phyloP scores from a whole-genome alignment of 2,113 vertebrate species.

The Gila orcuttii region DNA sequence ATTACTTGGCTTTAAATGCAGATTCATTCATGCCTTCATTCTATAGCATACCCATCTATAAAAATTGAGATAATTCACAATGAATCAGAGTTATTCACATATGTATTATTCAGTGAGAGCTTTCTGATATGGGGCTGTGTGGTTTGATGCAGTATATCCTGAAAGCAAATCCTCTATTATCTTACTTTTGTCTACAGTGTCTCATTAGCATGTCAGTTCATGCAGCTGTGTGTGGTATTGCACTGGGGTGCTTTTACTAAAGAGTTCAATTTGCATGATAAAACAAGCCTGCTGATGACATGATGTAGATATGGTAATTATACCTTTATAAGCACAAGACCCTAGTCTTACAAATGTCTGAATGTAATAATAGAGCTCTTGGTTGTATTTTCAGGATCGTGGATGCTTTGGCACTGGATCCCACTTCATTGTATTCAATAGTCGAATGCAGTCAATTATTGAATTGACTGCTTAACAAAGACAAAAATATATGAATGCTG shows the following conservation, averaged over 20 bases:
- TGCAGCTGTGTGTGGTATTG: slow-evolving; percentile 52
- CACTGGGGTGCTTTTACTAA: slow-evolving; percentile 45
- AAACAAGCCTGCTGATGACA: slow-evolving; percentile 44
- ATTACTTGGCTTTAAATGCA: slow-evolving; percentile 53
- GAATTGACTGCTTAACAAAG: background rate
- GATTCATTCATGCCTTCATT: slow-evolving; percentile 51
- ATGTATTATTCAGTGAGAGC: slow-evolving; percentile 42
- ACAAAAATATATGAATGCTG: background rate
- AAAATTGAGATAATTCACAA: slow-evolving; percentile 51
- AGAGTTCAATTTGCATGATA: slow-evolving; percentile 54
- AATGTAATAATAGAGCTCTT: slow-evolving; percentile 37
- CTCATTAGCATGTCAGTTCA: slow-evolving; percentile 54
- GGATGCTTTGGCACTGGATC: slow-evolving; percentile 20
- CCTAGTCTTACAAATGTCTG: slow-evolving; percentile 28
- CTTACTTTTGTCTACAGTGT: slow-evolving; percentile 43
- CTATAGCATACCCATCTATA: slow-evolving; percentile 43
- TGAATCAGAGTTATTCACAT: slow-evolving; percentile 53
- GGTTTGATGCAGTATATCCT: slow-evolving; percentile 42
- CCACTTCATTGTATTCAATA: background rate
- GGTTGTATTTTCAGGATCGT: background rate
- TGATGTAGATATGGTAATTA: slow-evolving; percentile 52
- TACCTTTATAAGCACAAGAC: slow-evolving; percentile 51
- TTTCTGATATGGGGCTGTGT: slow-evolving; percentile 15
- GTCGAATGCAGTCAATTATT: background rate
- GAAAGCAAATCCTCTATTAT: slow-evolving; percentile 46